phyloP scores from a whole-genome alignment of 2,113 vertebrate species.

The Ptychochromis oligacanthus region DNA sequence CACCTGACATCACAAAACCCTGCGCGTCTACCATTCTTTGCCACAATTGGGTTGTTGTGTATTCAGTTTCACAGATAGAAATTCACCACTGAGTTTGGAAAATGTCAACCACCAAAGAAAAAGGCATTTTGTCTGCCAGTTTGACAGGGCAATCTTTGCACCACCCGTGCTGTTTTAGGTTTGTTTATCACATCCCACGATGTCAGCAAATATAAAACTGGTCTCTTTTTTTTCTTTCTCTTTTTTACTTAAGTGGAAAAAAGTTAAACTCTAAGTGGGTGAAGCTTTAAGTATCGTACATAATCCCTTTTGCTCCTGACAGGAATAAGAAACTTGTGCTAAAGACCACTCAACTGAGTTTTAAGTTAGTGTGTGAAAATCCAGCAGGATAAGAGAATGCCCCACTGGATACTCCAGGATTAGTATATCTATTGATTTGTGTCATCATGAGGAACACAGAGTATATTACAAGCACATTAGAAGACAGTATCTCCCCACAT shows the following conservation, averaged over 20 bases:
- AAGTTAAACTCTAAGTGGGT: conserved; percentile 62
- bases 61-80: not conserved
- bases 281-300: conserved; percentile 69
- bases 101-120: conserved; percentile 49
- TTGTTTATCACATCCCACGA: conserved; percentile 33
- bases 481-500: conserved; percentile 70
- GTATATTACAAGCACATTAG: conserved; percentile 77
- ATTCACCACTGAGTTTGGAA: conserved; percentile 27
- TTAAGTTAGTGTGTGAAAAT: conserved; percentile 78
- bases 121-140: conserved; percentile 50
- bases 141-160: conserved; percentile 43
- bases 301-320: conserved; percentile 77
- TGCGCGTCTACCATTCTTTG: not conserved
- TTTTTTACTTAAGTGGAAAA: conserved; percentile 53
- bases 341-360: conserved; percentile 73
- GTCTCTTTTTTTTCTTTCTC: conserved; percentile 26
- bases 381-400: conserved; percentile 74
- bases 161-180: not conserved
- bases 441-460: conserved; percentile 72
- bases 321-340: conserved; percentile 74
- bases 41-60: not conserved
- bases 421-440: conserved; percentile 81
- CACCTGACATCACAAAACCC: not conserved
- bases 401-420: conserved; percentile 77
- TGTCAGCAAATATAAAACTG: conserved; percentile 46